phyloP scores from a whole-genome alignment of 2,888 invertebrate species.

The Eupeodes latifasciatus region DNA sequence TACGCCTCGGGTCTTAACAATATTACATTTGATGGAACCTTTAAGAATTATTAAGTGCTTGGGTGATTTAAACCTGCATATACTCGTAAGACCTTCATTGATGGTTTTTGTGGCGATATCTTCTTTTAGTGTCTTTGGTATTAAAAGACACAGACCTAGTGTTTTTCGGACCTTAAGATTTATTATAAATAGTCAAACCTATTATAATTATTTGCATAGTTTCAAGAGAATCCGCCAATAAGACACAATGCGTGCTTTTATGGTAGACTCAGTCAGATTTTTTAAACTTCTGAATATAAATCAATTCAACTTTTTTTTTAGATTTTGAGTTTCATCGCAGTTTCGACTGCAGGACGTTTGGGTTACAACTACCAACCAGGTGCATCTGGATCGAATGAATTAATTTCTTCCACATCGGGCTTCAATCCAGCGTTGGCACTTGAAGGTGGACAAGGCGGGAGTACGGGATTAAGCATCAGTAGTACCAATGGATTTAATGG shows the following conservation, averaged over 20 bases:
- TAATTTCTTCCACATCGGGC: slow-evolving; percentile 19
- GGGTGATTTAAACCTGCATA: slow-evolving; percentile 28
- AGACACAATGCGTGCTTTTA: slow-evolving; percentile 57
- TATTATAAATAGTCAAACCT: slow-evolving; percentile 59
- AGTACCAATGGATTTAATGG: slow-evolving; percentile 25
- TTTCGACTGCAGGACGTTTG: slow-evolving; percentile 78
- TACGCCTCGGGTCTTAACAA: neutral
- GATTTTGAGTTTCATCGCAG: slow-evolving; percentile 63
- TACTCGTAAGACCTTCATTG: slow-evolving; percentile 35
- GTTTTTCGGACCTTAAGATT: neutral
- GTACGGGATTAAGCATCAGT: slow-evolving; percentile 46
- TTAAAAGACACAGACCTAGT: slow-evolving; percentile 23
- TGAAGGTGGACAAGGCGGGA: slow-evolving; percentile 58
- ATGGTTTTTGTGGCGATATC: slow-evolving; percentile 7
- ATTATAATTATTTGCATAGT: slow-evolving; percentile 29
- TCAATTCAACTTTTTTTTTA: neutral
- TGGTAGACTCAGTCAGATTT: slow-evolving; percentile 28
- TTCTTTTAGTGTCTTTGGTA: slow-evolving; percentile 20
- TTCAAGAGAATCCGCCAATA: slow-evolving; percentile 34
- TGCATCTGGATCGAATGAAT: slow-evolving; percentile 4
- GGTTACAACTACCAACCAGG: slow-evolving; percentile 79
- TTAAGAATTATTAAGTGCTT: neutral
- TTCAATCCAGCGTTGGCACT: slow-evolving; percentile 29
- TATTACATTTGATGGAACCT: slow-evolving; percentile 28
- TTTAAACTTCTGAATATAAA: neutral